These are phyloP conservation scores for Petrophora chlorosata DNA, from an alignment of 2,888 invertebrate genomes.

Conservation along the genomic window DNA sequence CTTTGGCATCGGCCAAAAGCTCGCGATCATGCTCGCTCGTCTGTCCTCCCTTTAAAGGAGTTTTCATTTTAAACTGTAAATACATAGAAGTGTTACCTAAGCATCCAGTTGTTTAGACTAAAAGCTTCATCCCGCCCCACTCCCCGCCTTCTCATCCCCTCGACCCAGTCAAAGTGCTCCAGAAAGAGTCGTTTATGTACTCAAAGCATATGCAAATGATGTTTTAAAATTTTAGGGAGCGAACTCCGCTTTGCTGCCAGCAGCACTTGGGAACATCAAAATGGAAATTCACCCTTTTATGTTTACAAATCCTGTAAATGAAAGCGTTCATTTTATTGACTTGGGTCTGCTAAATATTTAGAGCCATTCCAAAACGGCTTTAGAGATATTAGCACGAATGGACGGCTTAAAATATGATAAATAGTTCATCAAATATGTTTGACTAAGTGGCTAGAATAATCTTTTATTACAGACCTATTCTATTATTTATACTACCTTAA, in stretches of 20 bases:
- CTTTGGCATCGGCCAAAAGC: too few relatives aligned
- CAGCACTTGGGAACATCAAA: conserved; percentile 82
- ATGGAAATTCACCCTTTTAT: conserved; percentile 84
- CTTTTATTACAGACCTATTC: too few relatives aligned
- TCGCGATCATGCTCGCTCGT: not conserved
- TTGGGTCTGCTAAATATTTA: conserved; percentile 58
- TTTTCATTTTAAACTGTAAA: conserved; percentile 18
- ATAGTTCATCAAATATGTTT: too few relatives aligned
- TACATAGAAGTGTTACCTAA: conserved; percentile 27
- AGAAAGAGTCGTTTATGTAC: conserved; percentile 83
- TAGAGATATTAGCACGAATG: not conserved
- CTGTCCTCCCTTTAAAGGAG: conserved; percentile 24
- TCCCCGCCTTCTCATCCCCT: conserved; percentile 10
- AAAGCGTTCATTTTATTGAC: conserved; percentile 80
- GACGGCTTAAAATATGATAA: not conserved
- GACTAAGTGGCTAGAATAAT: too few relatives aligned
- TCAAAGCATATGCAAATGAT: conserved; percentile 84
- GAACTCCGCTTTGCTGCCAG: conserved; percentile 79
- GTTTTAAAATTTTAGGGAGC: conserved; percentile 84
- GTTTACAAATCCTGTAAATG: conserved; percentile 83
- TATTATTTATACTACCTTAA: too few relatives aligned
- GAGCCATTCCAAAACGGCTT: conserved; percentile 24
- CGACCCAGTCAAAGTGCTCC: conserved; percentile 66
- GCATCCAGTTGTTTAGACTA: conserved; percentile 31
- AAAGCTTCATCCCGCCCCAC: conserved; percentile 35